Evolutionary conservation across 2,888 invertebrate species (phyloP).

Genomic region (Hydropsyche betteni): DNA sequence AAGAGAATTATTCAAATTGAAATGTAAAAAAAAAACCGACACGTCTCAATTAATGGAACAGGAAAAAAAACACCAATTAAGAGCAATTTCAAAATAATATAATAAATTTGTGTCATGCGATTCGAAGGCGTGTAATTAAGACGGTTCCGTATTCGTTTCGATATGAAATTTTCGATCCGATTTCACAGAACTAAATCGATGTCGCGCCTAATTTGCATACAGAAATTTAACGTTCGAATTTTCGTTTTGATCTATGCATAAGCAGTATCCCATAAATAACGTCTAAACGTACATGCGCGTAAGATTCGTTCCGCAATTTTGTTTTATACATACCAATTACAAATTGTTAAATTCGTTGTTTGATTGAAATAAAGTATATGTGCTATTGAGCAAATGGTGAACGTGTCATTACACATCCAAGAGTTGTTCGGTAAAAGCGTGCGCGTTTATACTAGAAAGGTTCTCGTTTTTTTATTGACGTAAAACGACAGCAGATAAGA

Average conservation of each 20-base stretch:
- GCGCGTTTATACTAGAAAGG: no score
- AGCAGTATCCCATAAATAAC: conserved; percentile 11
- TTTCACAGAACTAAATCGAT: conserved; percentile 18
- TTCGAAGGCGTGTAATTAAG: no score
- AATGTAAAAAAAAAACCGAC: no score
- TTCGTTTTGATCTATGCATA: not conserved
- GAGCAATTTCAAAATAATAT: no score
- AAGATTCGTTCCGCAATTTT: not conserved
- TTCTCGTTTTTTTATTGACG: no score
- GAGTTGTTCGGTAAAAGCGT: not conserved
- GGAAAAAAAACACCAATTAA: no score
- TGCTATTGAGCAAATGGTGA: not conserved
- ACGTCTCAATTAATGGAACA: no score
- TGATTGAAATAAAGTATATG: not conserved
- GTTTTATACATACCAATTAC: conserved; percentile 1
- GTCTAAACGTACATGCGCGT: not conserved
- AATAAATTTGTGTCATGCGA: no score
- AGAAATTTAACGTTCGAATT: not conserved
- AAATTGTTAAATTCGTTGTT: conserved; percentile 5
- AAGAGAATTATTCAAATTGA: no score
- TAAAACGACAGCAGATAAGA: no score
- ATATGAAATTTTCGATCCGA: not conserved
- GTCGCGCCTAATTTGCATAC: conserved; percentile 19
- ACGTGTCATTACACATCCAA: not conserved
- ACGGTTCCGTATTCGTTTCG: not conserved